Conservation (phyloP, 2,888 invertebrate genomes). For the Campoplex capitator region DNA sequence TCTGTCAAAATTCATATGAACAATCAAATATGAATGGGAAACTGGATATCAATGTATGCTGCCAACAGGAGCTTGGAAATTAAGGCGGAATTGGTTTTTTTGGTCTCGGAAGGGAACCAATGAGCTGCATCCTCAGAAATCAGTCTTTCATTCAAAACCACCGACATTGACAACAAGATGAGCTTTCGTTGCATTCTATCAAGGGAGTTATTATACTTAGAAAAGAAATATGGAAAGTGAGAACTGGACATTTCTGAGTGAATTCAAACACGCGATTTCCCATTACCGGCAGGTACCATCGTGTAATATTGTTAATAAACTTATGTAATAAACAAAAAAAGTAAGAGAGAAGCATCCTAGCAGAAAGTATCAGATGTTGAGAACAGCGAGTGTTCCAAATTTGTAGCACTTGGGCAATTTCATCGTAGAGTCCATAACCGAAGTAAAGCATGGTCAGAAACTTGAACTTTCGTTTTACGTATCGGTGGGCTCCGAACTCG, state of each 20-base stretch:
- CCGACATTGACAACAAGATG: too few relatives aligned
- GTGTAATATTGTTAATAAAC: not conserved
- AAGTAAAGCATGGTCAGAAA: constrained; percentile 12
- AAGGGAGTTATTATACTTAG: too few relatives aligned
- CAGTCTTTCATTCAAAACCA: not conserved
- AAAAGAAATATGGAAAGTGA: too few relatives aligned
- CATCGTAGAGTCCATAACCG: constrained; percentile 13
- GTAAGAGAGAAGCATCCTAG: not conserved
- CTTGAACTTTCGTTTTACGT: constrained; percentile 8
- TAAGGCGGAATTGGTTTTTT: not conserved
- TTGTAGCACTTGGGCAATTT: not conserved
- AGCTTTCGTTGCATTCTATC: too few relatives aligned
- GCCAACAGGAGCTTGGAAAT: not conserved
- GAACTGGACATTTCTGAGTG: too few relatives aligned
- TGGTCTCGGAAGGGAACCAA: too few relatives aligned
- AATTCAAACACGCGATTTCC: not conserved
- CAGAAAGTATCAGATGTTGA: not conserved
- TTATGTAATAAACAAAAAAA: not conserved
- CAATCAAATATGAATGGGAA: too few relatives aligned
- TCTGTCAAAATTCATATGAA: too few relatives aligned
- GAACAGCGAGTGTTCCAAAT: not conserved
- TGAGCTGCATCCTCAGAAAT: not conserved
- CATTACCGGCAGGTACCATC: not conserved
- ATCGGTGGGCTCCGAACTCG: not conserved
- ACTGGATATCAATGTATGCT: too few relatives aligned